Base-by-base conservation (phyloP, 2,888 invertebrate species). In the Cerceris rybyensis region DNA sequence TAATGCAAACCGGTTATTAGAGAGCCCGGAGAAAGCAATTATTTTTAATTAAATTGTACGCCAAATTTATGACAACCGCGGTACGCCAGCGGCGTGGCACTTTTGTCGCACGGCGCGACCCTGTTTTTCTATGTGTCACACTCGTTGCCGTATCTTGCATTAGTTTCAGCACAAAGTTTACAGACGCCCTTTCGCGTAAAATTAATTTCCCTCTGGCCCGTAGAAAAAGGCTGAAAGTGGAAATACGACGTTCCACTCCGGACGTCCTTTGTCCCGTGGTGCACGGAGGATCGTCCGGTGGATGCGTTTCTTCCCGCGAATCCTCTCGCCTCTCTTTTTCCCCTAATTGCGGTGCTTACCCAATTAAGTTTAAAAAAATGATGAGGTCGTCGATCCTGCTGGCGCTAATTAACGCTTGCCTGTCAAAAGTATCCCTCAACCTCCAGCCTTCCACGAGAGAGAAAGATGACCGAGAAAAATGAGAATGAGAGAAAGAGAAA, bases 391-490 rank as follows among this genome's bases (percentile, higher is more conserved):
- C 76, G 81, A 83, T 82, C 74, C 73, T 72, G 61, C 59, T 58
- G 74, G 73, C 59, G 81, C 86, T 89, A 88, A 89, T 89, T 89
- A 89, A 86, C 83, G 83, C 72, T 60, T 49, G 83, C 72, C 76
- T 82, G 75, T 86, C 82, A 81, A 86, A 88, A 87, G 81, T 81
- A 64, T 74, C 58, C 68, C 54, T 39, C 60, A 28, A 42, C 8
- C 16, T 9, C 9, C 52, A 1, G 28, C 43, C 43, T 60, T 46
- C 58, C 50, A 13, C 43, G 28, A 5, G 61, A 46, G 11, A 9
- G n/a, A 46, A 39, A 2, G 6, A 41, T 41, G 54, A 14, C 11
- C 66, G 28, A 28, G 28, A 28, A 28, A 28, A 28, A 28, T n/a
- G 11, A 9, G n/a, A 46, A 39, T 6, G 6, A 61, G 28, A 28